Percentiles rank a stretch among this genome's conserved stretches.
phyloP scores from a whole-genome alignment of 2,888 invertebrate genomes.

The Polymixis lichenea region DNA sequence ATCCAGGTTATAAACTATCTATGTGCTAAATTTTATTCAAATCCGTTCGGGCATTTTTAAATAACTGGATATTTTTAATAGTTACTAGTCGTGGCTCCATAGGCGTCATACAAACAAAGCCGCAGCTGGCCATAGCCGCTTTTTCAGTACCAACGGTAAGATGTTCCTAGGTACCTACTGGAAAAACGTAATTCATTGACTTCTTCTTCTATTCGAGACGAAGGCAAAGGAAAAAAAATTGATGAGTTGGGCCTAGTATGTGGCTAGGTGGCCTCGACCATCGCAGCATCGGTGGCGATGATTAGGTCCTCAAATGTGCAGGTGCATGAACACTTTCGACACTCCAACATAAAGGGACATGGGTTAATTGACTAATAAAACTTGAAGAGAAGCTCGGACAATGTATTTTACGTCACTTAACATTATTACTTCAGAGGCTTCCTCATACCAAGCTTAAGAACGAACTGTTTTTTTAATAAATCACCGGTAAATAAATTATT shows the following conservation, averaged over 20 bases:
- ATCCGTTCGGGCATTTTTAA: not conserved
- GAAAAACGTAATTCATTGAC: not conserved
- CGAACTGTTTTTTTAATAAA: not conserved
- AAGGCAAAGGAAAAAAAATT: too few relatives aligned
- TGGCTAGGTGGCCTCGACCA: too few relatives aligned
- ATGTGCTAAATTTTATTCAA: not conserved
- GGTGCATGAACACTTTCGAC: too few relatives aligned
- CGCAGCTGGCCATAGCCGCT: not conserved
- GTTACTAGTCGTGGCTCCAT: not conserved
- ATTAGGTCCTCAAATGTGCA: too few relatives aligned
- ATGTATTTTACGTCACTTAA: not conserved
- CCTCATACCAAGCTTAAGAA: slow-evolving; percentile 28
- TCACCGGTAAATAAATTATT: slow-evolving; percentile 3
- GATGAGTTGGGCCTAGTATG: too few relatives aligned
- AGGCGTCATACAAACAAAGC: not conserved
- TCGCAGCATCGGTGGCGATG: too few relatives aligned
- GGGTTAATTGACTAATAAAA: not conserved
- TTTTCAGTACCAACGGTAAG: not conserved
- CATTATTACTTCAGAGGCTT: slow-evolving; percentile 2
- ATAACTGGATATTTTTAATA: too few relatives aligned
- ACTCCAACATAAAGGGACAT: too few relatives aligned
- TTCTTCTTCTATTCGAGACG: too few relatives aligned
- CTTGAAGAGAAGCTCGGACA: not conserved
- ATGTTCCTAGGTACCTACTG: not conserved
- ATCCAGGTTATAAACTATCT: not conserved